These are phyloP conservation scores for Phodopus roborovskii DNA, from an alignment of 2,113 vertebrate species.

Conservation along the genomic window DNA sequence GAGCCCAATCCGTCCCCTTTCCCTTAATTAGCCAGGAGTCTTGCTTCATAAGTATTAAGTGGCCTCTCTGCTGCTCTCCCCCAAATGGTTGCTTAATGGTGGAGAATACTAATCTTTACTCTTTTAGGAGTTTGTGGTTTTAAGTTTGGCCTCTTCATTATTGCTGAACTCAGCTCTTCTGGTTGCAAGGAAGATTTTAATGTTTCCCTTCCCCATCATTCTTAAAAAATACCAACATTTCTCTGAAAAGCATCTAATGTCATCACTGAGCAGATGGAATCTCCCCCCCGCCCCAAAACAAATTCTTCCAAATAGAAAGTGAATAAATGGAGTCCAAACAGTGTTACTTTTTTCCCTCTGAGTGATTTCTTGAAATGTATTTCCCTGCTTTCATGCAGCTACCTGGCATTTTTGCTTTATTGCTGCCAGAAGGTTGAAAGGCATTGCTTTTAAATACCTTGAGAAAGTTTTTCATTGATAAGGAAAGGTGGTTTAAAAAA, in stretches of 20 bases:
- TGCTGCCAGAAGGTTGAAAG: constrained; percentile 84
- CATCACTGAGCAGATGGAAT: constrained; percentile 61
- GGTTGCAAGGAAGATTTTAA: constrained; percentile 63
- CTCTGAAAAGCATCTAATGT: constrained; percentile 67
- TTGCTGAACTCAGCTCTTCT: constrained; percentile 61
- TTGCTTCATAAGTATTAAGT: constrained; percentile 38
- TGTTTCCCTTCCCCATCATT: constrained; percentile 68
- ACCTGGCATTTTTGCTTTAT: constrained; percentile 86
- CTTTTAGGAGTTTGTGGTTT: constrained; percentile 48
- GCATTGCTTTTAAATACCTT: constrained; percentile 85
- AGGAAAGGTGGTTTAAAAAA: constrained; percentile 85
- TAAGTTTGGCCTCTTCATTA: constrained; percentile 61
- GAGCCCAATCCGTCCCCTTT: neutral
- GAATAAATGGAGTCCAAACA: constrained; percentile 54
- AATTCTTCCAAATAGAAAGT: constrained; percentile 62
- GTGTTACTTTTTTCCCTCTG: neutral
- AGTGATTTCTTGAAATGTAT: constrained; percentile 80
- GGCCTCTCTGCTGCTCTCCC: constrained; percentile 38
- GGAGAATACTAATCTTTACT: constrained; percentile 54
- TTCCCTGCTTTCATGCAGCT: constrained; percentile 82
- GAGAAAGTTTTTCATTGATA: constrained; percentile 88
- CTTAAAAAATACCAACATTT: constrained; percentile 71
- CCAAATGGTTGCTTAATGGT: constrained; percentile 63
- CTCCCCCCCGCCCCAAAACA: constrained; percentile 52
- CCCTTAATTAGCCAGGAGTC: constrained; percentile 55